phyloP scores from a whole-genome alignment of 2,113 vertebrate genomes.

The Speoplatyrhinus poulsoni region DNA sequence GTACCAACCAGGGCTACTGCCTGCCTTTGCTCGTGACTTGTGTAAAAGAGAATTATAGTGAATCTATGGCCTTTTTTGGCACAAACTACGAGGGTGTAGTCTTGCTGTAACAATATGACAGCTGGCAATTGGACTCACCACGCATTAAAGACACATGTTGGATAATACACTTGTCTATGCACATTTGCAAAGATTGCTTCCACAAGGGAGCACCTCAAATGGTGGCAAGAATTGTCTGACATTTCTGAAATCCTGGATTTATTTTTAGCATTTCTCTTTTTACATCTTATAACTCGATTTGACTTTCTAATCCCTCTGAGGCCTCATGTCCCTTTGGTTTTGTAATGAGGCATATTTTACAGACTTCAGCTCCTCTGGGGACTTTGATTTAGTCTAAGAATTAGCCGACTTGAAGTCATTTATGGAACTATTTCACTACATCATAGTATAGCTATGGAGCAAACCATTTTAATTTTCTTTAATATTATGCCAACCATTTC shows the following conservation, averaged over 20 bases:
- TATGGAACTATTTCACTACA: constrained; percentile 55
- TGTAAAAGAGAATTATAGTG: constrained; percentile 46
- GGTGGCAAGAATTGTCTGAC: constrained; percentile 46
- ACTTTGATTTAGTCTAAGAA: constrained; percentile 63
- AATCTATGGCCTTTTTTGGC: constrained; percentile 47
- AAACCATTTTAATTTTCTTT: constrained; percentile 53
- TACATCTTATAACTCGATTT: constrained; percentile 41
- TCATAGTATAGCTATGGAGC: constrained; percentile 46
- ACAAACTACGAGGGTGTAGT: constrained; percentile 41
- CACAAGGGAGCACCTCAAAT: constrained; percentile 46
- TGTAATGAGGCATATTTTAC: constrained; percentile 53
- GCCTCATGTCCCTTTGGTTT: constrained; percentile 42
- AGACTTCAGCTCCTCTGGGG: constrained; percentile 42
- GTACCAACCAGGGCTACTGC: neutral
- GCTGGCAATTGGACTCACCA: constrained; percentile 52
- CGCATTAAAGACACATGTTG: constrained; percentile 66
- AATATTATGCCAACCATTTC: constrained; percentile 55
- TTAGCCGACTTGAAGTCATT: constrained; percentile 66
- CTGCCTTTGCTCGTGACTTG: constrained; percentile 32
- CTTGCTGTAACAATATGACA: constrained; percentile 59
- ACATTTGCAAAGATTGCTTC: constrained; percentile 54
- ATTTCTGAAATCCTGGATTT: constrained; percentile 51
- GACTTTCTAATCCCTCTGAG: constrained; percentile 47
- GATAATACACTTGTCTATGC: constrained; percentile 60
- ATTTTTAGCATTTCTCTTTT: constrained; percentile 43